Base-by-base conservation (phyloP, 1,140 invertebrate genomes). In the Pseudomyrmex gracilis region DNA sequence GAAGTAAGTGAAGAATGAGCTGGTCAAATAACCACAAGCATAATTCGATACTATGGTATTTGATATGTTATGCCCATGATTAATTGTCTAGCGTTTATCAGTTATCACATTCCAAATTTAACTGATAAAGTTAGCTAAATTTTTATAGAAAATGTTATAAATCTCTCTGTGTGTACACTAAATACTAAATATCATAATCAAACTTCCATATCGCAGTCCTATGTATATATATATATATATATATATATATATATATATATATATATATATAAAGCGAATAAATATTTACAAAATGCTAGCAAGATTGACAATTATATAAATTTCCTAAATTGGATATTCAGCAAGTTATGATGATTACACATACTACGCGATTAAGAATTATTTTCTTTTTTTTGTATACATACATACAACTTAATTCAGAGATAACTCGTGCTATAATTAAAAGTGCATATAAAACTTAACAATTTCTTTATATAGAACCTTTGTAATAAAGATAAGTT, bases 271-370 rank as follows among this genome's bases (percentile, higher is more conserved):
- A 83, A 85, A 85, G 66, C 49, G 64, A 89, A 87, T 86, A 64
- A 89, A 86, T 90, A 90, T 90, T 88, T 90, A 90, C 89, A 90
- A 90, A 89, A 90, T 76, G 74, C 83, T 83, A 85, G 55, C 83
- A 85, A 85, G 80, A 90, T 82, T 22, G 73, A 84, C 84, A 90
- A 73, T 55, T 85, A 84, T 34, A 34, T 34, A 34, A 34, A 84
- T 86, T 73, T 74, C 73, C 71, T 87, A 89, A 84, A 84, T 84
- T 86, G 85, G 76, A 63, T 87, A 83, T 82, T 88, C 43, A 86
- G 64, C 24, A 73, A 83, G 71, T 85, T 82, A 34, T 76, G 67
- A 70, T 70, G 53, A 53, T 87, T 80, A 84, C 51, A 67, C n/a
- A 61, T 20, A 43, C 51, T 63, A 73, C 61, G 34, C 7, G 24